Percentiles rank a stretch among this genome's conserved stretches.
phyloP scores from a whole-genome alignment of 1,140 invertebrate genomes.

The Drosophila equinoxialis region DNA sequence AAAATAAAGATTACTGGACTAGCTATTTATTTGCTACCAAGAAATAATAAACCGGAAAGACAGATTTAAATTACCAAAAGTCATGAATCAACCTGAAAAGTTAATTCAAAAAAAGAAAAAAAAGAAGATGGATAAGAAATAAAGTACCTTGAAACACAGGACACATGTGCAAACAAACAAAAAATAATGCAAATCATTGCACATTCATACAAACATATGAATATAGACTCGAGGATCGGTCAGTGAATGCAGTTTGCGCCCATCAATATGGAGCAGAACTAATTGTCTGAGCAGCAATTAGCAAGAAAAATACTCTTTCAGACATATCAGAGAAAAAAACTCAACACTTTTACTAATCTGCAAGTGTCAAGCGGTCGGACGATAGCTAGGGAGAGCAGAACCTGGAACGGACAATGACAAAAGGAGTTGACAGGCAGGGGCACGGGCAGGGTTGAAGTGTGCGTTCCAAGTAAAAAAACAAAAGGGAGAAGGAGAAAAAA shows the following conservation, averaged over 20 bases:
- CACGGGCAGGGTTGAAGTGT: conserved; percentile 68
- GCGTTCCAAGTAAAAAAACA: conserved; percentile 55
- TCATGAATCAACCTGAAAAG: conserved; percentile 77
- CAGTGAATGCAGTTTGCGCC: conserved; percentile 30
- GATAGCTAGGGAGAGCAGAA: conserved; percentile 20
- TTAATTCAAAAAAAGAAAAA: conserved; percentile 61
- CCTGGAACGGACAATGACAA: conserved; percentile 53
- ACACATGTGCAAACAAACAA: conserved; percentile 52
- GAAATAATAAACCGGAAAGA: conserved; percentile 53
- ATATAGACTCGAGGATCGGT: not conserved
- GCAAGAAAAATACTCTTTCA: conserved; percentile 62
- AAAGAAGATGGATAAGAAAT: conserved; percentile 1
- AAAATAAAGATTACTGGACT: too few species aligned
- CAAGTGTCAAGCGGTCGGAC: conserved; percentile 73
- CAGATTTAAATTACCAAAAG: conserved; percentile 69
- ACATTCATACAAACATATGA: conserved; percentile 15
- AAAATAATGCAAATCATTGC: conserved; percentile 74
- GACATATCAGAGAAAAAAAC: conserved; percentile 39
- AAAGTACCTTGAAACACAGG: conserved; percentile 39
- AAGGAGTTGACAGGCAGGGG: conserved; percentile 67
- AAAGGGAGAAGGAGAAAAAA: conserved; percentile 39
- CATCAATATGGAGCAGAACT: conserved; percentile 72
- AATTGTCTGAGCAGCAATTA: conserved; percentile 71
- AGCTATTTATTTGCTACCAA: not conserved
- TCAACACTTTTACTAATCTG: conserved; percentile 79